These are phyloP conservation scores for Ellobius talpinus DNA, from an alignment of 2,113 vertebrate genomes.

Conservation along the genomic window DNA sequence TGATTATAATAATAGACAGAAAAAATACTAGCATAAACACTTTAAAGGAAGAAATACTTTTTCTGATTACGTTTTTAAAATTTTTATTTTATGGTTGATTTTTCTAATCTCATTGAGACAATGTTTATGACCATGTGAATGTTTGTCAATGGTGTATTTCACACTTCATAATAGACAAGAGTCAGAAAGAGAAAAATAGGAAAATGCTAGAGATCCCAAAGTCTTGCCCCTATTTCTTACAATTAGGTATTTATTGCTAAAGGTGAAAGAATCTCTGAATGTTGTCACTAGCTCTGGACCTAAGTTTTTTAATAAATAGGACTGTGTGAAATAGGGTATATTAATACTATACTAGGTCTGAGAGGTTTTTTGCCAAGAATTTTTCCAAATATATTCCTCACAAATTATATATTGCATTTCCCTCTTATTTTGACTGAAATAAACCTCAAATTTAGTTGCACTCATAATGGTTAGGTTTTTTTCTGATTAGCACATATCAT, in stretches of 20 bases:
- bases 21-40: background rate
- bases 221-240: background rate
- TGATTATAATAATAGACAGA: background rate
- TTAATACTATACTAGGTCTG: background rate
- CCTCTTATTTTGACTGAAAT: background rate
- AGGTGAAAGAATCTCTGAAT: background rate
- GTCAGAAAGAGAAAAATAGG: background rate
- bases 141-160: background rate
- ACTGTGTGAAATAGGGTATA: background rate
- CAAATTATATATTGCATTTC: background rate
- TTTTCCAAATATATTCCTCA: background rate
- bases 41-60: background rate
- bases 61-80: background rate
- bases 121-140: background rate
- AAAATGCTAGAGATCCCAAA: background rate
- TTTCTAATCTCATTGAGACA: background rate
- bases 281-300: background rate
- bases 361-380: background rate
- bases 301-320: background rate
- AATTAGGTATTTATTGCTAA: background rate
- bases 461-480: background rate
- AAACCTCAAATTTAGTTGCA: background rate
- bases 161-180: background rate
- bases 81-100: background rate
- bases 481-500: background rate